Evolutionary conservation across 2,113 vertebrate species (phyloP).

Genomic region (Panurus biarmicus): DNA sequence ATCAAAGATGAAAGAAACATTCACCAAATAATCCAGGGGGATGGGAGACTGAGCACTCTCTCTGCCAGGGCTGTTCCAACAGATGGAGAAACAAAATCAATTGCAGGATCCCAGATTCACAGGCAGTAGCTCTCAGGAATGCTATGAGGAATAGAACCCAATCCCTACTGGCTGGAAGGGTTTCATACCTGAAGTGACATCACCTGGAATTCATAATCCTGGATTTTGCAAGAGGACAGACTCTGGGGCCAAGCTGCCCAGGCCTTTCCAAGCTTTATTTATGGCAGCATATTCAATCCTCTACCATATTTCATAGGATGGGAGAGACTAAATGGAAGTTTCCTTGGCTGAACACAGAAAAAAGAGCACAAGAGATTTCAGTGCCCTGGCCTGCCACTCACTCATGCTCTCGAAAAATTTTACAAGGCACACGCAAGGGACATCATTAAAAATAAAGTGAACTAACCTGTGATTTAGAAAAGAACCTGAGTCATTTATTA

Average conservation of each 20-base stretch:
- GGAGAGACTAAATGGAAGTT: neutral
- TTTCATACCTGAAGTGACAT: slow-evolving; percentile 7
- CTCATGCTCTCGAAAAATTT: neutral
- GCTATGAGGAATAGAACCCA: neutral
- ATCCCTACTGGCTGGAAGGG: neutral
- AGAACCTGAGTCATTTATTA: slow-evolving; percentile 6
- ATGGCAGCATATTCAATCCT: neutral
- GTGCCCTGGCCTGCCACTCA: neutral
- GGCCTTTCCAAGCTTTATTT: neutral
- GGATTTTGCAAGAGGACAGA: neutral
- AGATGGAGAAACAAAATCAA: neutral
- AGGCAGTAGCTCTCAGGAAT: neutral
- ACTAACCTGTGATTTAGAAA: neutral
- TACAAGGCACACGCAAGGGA: neutral
- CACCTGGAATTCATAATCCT: neutral
- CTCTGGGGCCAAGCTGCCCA: neutral
- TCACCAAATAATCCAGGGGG: slow-evolving; percentile 27
- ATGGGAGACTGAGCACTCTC: neutral
- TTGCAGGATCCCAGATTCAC: neutral
- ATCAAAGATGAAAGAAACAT: slow-evolving; percentile 36
- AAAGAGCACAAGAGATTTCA: neutral
- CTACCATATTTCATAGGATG: neutral
- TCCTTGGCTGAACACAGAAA: neutral
- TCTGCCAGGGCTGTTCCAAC: neutral
- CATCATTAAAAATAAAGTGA: neutral